Evolutionary conservation across 2,113 vertebrate genomes (phyloP), one percentile per base, ranked within the genome.

Genomic region (Corydoras sp.): DNA sequence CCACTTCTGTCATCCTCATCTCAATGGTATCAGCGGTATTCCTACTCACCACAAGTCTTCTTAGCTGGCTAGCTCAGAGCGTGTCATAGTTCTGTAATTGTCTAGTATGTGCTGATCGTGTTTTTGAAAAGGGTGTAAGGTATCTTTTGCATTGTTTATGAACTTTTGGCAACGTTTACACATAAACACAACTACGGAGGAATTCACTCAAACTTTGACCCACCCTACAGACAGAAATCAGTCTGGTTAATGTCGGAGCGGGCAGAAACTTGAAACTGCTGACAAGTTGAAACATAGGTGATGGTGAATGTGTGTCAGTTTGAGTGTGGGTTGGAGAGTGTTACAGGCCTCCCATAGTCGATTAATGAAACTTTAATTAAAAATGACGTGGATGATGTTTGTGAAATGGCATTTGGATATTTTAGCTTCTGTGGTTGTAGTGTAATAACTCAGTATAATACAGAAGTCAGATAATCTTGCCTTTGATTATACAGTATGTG

Each of bases 51-150:
- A 71, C 79, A 80, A 69, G 75, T 79, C 58, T 48, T 14, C 49
- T 86, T 82, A 84, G 74, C 69, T 68, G 77, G 76, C 70, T 72
- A 73, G 81, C 85, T 84, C 86, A 83, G 85, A 86, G 82, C 80
- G 29, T 87, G 87, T 87, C 83, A 74, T 79, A 86, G 81, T 79
- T 83, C 81, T 77, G 82, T 88, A 86, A 89, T 86, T 86, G 86
- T 81, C 74, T 82, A 73, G 77, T 82, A 78, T 82, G 67, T 81
- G 83, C 43, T 60, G 77, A 74, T 78, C 82, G 80, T 86, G 81
- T 79, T 82, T 83, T 80, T 83, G 70, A 75, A 75, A 78, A 83
- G 78, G 82, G 81, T 74, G 72, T 74, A 75, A 71, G 78, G 70
- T 85, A 80, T 81, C 81, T 83, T 73, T 79, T 73, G 76, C 79